Evolutionary conservation across 2,888 invertebrate species (phyloP).

Genomic region (Trichacis sp.): DNA sequence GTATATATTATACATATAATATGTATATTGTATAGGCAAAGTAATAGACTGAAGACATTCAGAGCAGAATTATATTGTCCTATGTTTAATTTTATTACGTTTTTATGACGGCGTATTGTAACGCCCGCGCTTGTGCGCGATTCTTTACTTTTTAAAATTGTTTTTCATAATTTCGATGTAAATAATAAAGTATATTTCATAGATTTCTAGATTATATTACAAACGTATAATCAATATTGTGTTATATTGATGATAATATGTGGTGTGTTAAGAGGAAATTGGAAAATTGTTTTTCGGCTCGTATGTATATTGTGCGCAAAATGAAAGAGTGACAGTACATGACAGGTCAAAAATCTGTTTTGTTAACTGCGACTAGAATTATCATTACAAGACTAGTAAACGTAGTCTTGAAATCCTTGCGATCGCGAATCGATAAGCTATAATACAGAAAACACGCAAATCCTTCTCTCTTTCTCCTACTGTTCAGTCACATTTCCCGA

Average conservation of each 20-base stretch:
- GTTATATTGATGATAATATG: conserved; percentile 65
- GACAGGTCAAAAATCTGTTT: conserved; percentile 15
- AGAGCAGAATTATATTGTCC: conserved; percentile 3
- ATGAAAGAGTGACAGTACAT: conserved; percentile 16
- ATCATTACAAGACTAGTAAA: conserved; percentile 44
- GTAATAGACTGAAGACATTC: conserved; percentile 9
- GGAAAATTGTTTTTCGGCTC: conserved; percentile 12
- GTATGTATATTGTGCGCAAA: conserved; percentile 33
- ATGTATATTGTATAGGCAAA: conserved; percentile 10
- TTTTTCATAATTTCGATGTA: conserved; percentile 61
- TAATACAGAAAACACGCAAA: conserved; percentile 44
- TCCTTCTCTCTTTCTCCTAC: conserved; percentile 40
- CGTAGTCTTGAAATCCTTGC: conserved; percentile 1
- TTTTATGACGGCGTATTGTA: conserved; percentile 6
- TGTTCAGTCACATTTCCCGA: conserved; percentile 48
- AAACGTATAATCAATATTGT: conserved; percentile 66
- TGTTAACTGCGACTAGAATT: conserved; percentile 45
- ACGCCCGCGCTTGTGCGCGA: too few relatives aligned
- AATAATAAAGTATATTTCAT: conserved; percentile 63
- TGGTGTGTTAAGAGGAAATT: conserved; percentile 57
- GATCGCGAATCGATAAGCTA: conserved; percentile 37
- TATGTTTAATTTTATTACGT: conserved; percentile 8
- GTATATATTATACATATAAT: not conserved
- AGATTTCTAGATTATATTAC: conserved; percentile 62
- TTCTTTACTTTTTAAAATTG: conserved; percentile 43